Percentiles rank a stretch among this genome's conserved stretches.
phyloP scores from a whole-genome alignment of 2,113 vertebrate species.

The Campylorhamphus procurvoides region DNA sequence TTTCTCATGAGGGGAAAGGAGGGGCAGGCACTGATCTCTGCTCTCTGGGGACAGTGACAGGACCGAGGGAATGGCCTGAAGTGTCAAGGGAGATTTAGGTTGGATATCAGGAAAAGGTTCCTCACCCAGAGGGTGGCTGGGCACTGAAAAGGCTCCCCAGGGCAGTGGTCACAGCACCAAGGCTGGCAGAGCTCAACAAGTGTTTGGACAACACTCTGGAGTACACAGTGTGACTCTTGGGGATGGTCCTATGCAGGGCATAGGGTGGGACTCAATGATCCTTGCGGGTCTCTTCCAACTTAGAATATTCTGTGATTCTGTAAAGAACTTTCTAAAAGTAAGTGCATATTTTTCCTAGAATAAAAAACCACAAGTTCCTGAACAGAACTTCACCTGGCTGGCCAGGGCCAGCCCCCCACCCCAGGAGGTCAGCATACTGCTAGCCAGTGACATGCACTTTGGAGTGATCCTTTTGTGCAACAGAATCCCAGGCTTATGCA shows the following conservation, averaged over 20 bases:
- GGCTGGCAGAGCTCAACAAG: neutral
- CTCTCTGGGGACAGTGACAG: neutral
- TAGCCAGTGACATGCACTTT: neutral
- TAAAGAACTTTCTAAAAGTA: neutral
- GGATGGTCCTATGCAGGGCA: neutral
- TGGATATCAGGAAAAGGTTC: neutral
- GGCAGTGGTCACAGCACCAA: neutral
- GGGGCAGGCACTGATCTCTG: neutral
- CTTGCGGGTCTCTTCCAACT: neutral
- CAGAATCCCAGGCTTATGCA: neutral
- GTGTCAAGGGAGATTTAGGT: neutral
- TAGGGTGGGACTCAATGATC: neutral
- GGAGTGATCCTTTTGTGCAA: neutral
- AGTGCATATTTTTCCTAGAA: neutral
- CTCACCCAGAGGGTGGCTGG: rapidly evolving
- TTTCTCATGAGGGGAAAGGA: rapidly evolving
- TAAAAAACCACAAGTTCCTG: neutral
- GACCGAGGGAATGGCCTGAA: neutral
- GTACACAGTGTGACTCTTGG: rapidly evolving
- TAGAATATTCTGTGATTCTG: neutral
- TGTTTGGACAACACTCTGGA: rapidly evolving
- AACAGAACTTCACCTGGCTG: neutral
- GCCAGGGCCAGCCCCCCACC: rapidly evolving
- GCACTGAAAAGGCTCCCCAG: neutral
- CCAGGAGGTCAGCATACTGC: neutral